Evolutionary conservation across 2,113 vertebrate genomes (phyloP).

Genomic region (Elachura formosa): DNA sequence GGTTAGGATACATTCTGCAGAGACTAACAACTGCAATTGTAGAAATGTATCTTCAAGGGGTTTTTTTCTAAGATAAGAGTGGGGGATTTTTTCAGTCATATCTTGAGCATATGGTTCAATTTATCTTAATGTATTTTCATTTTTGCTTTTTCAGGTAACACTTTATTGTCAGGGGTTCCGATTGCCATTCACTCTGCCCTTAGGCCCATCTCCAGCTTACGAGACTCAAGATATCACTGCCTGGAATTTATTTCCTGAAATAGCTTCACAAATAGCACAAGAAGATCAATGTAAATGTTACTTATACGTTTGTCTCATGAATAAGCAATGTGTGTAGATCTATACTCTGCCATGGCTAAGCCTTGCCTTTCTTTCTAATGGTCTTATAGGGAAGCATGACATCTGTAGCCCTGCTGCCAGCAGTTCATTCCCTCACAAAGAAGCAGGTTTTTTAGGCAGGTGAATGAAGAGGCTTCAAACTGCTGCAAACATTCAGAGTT

Average conservation of each 20-base stretch:
- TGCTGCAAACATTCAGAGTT: background rate
- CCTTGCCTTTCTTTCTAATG: background rate
- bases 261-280: constrained; percentile 40
- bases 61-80: background rate
- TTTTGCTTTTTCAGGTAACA: constrained; percentile 59
- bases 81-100: background rate
- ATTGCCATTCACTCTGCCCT: constrained; percentile 46
- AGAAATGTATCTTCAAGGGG: background rate
- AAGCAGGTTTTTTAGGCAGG: background rate
- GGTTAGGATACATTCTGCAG: background rate
- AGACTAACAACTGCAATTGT: background rate
- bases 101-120: background rate
- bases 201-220: background rate
- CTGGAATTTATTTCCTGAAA: constrained; percentile 48
- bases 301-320: constrained; percentile 9
- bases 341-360: background rate
- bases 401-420: background rate
- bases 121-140: constrained; percentile 16
- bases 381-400: background rate
- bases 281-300: constrained; percentile 63
- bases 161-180: constrained; percentile 56
- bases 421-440: background rate
- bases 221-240: constrained; percentile 19
- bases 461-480: background rate
- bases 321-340: background rate